Evolutionary conservation across 2,888 invertebrate genomes (phyloP).

Genomic region (Anagyrus pseudococci): DNA sequence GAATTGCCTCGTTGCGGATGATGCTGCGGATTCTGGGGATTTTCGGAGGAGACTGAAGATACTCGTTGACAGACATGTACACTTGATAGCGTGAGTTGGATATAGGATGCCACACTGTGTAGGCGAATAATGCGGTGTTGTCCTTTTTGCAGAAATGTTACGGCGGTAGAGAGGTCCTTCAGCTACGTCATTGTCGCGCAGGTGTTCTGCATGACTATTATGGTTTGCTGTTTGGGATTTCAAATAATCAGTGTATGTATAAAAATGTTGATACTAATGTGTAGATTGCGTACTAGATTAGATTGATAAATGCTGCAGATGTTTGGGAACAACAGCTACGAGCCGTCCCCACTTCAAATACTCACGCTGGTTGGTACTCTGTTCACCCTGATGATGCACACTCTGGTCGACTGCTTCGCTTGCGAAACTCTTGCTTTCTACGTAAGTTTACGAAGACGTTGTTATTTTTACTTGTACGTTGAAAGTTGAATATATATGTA

Average conservation of each 20-base stretch:
- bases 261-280: background rate
- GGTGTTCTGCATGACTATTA: conserved; percentile 5
- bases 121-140: too few relatives aligned
- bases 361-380: conserved; percentile 12
- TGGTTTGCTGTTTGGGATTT: conserved; percentile 6
- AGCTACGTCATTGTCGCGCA: background rate
- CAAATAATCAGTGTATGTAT: background rate
- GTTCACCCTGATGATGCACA: conserved; percentile 14
- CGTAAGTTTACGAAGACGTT: too few relatives aligned
- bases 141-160: background rate
- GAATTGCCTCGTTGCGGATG: background rate
- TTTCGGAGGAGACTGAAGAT: background rate
- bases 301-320: conserved; percentile 4
- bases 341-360: conserved; percentile 1
- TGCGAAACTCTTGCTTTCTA: conserved; percentile 16
- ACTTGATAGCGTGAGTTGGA: background rate
- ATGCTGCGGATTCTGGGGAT: background rate
- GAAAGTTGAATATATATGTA: background rate
- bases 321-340: background rate
- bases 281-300: background rate
- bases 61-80: background rate
- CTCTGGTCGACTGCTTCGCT: conserved; percentile 23
- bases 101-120: too few relatives aligned
- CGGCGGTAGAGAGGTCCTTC: background rate
- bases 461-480: too few relatives aligned